These are phyloP conservation scores for Acanthurus lineatus DNA, from an alignment of 2,797 vertebrate species.

Conservation along the genomic window DNA sequence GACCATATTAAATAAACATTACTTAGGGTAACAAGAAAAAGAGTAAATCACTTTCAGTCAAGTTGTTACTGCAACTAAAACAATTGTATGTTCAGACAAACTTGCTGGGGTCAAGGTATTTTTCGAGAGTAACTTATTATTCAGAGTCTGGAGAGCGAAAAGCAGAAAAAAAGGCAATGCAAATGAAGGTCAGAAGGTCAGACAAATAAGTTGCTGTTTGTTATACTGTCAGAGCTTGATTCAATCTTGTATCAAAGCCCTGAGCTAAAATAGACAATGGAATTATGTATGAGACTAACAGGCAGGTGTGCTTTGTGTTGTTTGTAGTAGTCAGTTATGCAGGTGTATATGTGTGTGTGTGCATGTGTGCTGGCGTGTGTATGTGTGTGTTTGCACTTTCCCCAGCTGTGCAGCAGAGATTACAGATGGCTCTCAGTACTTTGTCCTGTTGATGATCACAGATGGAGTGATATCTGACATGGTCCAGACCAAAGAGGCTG, in stretches of 20 bases:
- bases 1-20: too few species aligned
- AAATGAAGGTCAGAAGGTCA: background rate
- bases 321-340: background rate
- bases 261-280: background rate
- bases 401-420: constrained; percentile 82
- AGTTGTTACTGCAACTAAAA: too few species aligned
- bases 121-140: background rate
- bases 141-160: background rate
- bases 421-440: constrained; percentile 84
- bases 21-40: too few species aligned
- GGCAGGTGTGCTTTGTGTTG: constrained; percentile 16
- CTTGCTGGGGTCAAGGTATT: background rate
- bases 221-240: background rate
- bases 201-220: background rate
- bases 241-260: background rate
- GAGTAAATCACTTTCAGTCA: too few species aligned
- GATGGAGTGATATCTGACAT: constrained; percentile 85
- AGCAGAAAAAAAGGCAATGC: background rate
- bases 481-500: constrained; percentile 84
- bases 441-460: constrained; percentile 84
- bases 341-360: constrained; percentile 20
- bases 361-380: constrained; percentile 33
- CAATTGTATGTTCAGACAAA: too few species aligned
- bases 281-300: background rate
- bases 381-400: constrained; percentile 23